Evolutionary conservation across 2,888 invertebrate genomes (phyloP), one percentile per base, ranked within the genome.

Genomic region (Byasa hedistus): DNA sequence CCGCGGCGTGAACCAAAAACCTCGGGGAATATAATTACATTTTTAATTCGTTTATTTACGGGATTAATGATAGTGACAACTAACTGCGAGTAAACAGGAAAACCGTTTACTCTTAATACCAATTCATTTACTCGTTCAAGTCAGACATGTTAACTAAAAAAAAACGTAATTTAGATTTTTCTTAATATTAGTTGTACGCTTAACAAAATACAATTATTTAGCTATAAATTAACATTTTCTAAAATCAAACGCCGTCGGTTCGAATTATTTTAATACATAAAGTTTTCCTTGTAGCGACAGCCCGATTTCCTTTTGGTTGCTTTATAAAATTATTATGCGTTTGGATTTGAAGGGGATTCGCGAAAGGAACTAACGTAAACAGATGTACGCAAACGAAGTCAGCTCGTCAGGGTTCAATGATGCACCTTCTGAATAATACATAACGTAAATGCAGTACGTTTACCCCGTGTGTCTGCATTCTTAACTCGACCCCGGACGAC

Each of bases 401-500:
- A 72, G 69, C 69, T 72, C 71, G 63, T 70, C 72, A 72, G 74
- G 77, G 81, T 82, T 84, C 82, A 86, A 82, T 84, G 84, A 82
- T 85, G 84, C 84, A 82, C 76, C 77, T 73, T 65, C 72, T 87
- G 83, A 83, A 90, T 89, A 81, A 89, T 83, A 77, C 79, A 87
- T 79, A 71, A 71, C 71, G 69, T 69, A 72, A 72, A 72, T 73
- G 69, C 72, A 83, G 88, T 81, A 75, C 88, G 71, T 87, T 87
- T 84, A 87, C 88, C 88, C 78, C 79, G 70, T 71, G 69, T 79
- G 87, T 85, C 87, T 87, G 87, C 81, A 82, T 85, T 78, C 80
- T 78, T 75, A 75, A 75, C 72, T 70, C 68, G 72, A 58, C 75
- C 72, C 71, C 72, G 70, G 69, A 68, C 73, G 73, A 63, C 71